phyloP scores from a whole-genome alignment of 2,888 invertebrate genomes.

The Lumbricus terrestris region DNA sequence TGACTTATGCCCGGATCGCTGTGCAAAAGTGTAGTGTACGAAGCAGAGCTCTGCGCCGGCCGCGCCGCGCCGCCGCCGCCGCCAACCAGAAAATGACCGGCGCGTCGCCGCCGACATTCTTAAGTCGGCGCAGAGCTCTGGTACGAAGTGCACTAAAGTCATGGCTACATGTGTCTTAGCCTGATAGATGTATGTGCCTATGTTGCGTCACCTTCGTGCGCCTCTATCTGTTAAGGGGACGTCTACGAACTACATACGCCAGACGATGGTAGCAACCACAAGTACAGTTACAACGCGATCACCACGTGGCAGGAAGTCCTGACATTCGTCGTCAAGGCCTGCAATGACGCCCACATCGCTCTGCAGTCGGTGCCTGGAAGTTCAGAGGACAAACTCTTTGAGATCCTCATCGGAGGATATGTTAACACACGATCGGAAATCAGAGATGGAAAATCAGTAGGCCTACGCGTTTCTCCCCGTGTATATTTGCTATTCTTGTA shows the following conservation, averaged over 20 bases:
- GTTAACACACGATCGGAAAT: constrained; percentile 14
- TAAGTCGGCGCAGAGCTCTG: too few species aligned
- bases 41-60: too few species aligned
- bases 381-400: constrained; percentile 13
- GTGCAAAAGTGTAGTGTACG: too few species aligned
- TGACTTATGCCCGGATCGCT: too few species aligned
- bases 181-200: neutral
- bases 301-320: neutral
- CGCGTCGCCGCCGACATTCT: too few species aligned
- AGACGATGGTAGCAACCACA: constrained; percentile 6
- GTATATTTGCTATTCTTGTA: too few species aligned
- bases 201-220: neutral
- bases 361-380: constrained; percentile 20
- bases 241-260: constrained; percentile 13
- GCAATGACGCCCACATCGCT: constrained; percentile 27
- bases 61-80: too few species aligned
- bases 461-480: neutral
- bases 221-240: neutral
- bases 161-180: too few species aligned
- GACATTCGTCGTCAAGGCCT: constrained; percentile 22
- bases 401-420: constrained; percentile 21
- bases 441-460: neutral
- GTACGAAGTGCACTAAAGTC: too few species aligned
- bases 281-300: constrained; percentile 18
- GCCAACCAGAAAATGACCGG: too few species aligned